Evolutionary conservation across 2,888 invertebrate genomes (phyloP).

Genomic region (Pristionchus fissidentatus): DNA sequence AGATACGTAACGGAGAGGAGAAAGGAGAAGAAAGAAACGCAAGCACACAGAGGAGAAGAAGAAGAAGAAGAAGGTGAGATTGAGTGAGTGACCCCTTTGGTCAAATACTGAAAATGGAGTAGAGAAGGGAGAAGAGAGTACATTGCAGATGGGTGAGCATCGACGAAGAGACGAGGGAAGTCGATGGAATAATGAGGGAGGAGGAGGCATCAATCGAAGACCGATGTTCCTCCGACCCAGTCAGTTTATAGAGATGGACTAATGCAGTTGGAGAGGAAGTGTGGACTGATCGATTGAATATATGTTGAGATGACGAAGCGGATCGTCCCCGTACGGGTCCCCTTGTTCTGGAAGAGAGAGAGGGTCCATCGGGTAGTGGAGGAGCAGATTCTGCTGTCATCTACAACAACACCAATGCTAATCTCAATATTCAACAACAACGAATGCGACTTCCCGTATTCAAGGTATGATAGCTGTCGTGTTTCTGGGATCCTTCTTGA

Average conservation of each 20-base stretch:
- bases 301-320: constrained; percentile 44
- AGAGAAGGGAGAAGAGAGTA: not conserved
- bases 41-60: not conserved
- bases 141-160: constrained; percentile 39
- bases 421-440: constrained; percentile 88
- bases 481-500: not conserved
- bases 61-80: constrained; percentile 1
- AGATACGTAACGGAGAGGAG: not conserved
- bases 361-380: constrained; percentile 41
- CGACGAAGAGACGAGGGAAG: constrained; percentile 33
- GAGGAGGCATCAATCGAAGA: not conserved
- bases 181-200: constrained; percentile 40
- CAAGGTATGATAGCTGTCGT: constrained; percentile 77
- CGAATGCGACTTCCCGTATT: constrained; percentile 89
- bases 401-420: constrained; percentile 85
- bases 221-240: constrained; percentile 39
- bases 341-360: constrained; percentile 60
- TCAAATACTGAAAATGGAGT: not conserved
- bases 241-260: not conserved
- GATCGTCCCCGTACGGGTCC: constrained; percentile 57
- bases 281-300: no score
- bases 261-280: not conserved
- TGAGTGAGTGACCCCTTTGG: not conserved
- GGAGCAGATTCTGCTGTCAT: constrained; percentile 52
- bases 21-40: not conserved